Conservation (phyloP, 2,888 invertebrate species). For the Thumatha senex region DNA sequence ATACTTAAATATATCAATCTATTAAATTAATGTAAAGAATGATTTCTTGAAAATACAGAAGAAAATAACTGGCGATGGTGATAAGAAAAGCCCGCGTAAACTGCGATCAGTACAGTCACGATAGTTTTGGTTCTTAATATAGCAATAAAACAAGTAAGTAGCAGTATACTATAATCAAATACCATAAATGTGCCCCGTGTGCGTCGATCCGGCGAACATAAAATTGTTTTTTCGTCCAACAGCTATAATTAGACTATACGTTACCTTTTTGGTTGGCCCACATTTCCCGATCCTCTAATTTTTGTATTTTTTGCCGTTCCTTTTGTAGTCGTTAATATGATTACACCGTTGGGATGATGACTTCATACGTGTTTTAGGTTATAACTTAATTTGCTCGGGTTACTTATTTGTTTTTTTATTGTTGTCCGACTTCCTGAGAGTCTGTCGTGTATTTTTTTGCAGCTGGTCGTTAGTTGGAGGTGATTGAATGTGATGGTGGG, state of each 20-base stretch:
- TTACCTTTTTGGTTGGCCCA: slow-evolving; percentile 84
- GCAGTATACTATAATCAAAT: slow-evolving; percentile 48
- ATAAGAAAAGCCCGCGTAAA: slow-evolving; percentile 21
- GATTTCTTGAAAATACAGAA: too few species aligned
- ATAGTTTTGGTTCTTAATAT: slow-evolving; percentile 35
- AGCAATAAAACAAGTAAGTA: slow-evolving; percentile 36
- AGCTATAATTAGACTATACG: slow-evolving; percentile 82
- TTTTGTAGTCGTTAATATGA: slow-evolving; percentile 84
- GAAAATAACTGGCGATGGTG: neutral
- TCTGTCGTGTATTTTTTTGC: slow-evolving; percentile 76
- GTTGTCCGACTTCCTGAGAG: slow-evolving; percentile 80
- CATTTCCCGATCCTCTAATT: slow-evolving; percentile 83
- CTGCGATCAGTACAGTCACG: slow-evolving; percentile 27
- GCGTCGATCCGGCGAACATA: slow-evolving; percentile 63
- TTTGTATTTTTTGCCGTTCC: slow-evolving; percentile 80
- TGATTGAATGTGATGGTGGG: slow-evolving; percentile 80
- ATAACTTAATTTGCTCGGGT: slow-evolving; percentile 82
- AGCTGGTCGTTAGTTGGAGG: slow-evolving; percentile 73
- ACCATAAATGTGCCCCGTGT: slow-evolving; percentile 63
- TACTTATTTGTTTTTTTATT: slow-evolving; percentile 81
- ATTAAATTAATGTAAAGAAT: too few species aligned
- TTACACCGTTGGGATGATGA: slow-evolving; percentile 83
- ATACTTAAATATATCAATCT: too few species aligned
- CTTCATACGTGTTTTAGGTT: slow-evolving; percentile 84
- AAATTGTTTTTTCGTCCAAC: slow-evolving; percentile 82